These are phyloP conservation scores for Poecile atricapillus DNA, from an alignment of 2,113 vertebrate genomes.

Conservation along the genomic window DNA sequence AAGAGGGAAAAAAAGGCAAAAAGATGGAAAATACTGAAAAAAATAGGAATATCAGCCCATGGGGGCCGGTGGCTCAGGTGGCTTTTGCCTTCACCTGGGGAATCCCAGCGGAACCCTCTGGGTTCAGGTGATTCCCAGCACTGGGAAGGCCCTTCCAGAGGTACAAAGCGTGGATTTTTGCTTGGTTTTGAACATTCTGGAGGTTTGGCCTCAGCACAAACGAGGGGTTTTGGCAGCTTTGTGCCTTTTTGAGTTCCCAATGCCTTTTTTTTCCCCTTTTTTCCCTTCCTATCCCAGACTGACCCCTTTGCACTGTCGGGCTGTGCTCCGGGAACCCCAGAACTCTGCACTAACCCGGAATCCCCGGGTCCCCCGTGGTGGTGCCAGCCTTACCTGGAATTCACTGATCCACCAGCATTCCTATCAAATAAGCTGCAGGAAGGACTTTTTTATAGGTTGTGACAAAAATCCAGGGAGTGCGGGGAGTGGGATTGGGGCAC, in stretches of 20 bases:
- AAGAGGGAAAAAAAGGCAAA: background rate
- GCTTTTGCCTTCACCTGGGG: background rate
- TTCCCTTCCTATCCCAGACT: background rate
- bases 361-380: background rate
- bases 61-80: background rate
- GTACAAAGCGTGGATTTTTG: background rate
- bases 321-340: conserved; percentile 43
- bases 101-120: background rate
- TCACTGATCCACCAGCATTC: conserved; percentile 75
- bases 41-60: background rate
- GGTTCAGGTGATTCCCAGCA: background rate
- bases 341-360: conserved; percentile 49
- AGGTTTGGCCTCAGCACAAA: background rate
- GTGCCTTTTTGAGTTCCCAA: conserved; percentile 59
- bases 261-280: background rate
- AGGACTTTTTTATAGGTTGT: background rate
- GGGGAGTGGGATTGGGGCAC: background rate
- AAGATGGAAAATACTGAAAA: background rate
- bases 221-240: background rate
- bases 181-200: background rate
- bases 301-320: conserved; percentile 65
- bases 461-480: background rate
- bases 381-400: conserved; percentile 51
- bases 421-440: conserved; percentile 48
- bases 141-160: background rate